Base-by-base conservation (phyloP, 2,888 invertebrate species). In the Chloroclystis v-ata region DNA sequence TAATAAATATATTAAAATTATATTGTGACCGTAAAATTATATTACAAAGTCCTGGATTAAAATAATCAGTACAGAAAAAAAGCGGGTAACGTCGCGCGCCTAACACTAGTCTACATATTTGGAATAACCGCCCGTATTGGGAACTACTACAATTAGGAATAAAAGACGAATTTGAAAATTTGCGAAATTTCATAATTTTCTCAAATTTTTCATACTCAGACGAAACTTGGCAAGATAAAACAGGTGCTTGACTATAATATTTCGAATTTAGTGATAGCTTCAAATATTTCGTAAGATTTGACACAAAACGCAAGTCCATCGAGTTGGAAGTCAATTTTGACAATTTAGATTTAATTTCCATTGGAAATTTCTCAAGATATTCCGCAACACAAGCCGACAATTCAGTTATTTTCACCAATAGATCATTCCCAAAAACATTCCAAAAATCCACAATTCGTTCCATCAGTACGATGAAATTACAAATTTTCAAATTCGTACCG, bases 61-160 rank as follows among this genome's bases (percentile, higher is more conserved):
- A 67, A 61, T 65, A 76, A 80, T 81, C 82, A 82, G 82, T 81
- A 82, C 78, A 56, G 68, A 69, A 75, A 63, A 70, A 67, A 78
- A 79, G 80, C 78, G 79, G 80, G 60, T 41, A 53, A 56, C 66
- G 65, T 64, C 78, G 78, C 78, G 74, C 75, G 55, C 26, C 46
- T 50, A 55, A 35, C 11, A 32, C 67, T 72, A 76, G 37, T 62
- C 49, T 47, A 53, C 51, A 30, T 39, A 44, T 37, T 42, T 32
- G 40, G 41, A 43, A 30, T 33, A 33, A 35, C 50, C 55, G 54
- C 59, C 55, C 54, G 52, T 45, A 3, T 25, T 4, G n/a, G 43
- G 13, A 26, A 47, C 44, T 40, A 43, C 30, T 37, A 44, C 25
- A 43, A 42, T 26, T 10, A 4, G 20, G 35, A 32, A 50, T 43